Evolutionary conservation across 2,113 vertebrate species (phyloP).

Genomic region (Dryoscopus gambensis): DNA sequence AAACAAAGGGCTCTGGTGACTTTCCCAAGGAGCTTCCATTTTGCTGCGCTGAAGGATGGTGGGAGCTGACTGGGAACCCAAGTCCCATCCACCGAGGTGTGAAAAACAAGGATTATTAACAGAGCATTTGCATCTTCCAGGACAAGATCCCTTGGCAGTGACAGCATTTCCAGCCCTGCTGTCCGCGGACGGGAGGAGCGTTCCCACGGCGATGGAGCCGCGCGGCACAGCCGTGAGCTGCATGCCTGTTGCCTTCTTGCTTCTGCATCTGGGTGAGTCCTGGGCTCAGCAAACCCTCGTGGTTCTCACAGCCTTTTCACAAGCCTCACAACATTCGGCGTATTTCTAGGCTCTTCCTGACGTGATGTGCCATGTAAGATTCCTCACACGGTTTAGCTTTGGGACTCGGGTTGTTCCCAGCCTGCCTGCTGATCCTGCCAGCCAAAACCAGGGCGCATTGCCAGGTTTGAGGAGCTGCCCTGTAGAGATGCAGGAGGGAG

Average conservation of each 20-base stretch:
- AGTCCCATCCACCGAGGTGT: neutral
- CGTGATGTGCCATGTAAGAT: neutral
- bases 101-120: neutral
- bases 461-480: neutral
- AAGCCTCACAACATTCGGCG: neutral
- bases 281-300: neutral
- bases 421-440: neutral
- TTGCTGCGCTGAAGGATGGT: neutral
- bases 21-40: neutral
- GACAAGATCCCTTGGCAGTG: neutral
- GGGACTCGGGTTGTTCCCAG: neutral
- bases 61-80: neutral
- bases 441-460: neutral
- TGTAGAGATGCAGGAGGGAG: neutral
- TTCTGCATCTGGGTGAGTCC: conserved; percentile 51
- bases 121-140: neutral
- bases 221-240: rapidly evolving
- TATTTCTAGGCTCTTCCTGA: neutral
- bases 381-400: neutral
- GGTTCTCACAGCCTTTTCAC: neutral
- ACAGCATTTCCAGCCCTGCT: neutral
- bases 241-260: rapidly evolving
- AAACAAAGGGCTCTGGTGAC: neutral
- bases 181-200: rapidly evolving
- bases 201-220: neutral